These are phyloP conservation scores for Hemichromis elongatus DNA, from an alignment of 2,113 vertebrate genomes.

Conservation along the genomic window DNA sequence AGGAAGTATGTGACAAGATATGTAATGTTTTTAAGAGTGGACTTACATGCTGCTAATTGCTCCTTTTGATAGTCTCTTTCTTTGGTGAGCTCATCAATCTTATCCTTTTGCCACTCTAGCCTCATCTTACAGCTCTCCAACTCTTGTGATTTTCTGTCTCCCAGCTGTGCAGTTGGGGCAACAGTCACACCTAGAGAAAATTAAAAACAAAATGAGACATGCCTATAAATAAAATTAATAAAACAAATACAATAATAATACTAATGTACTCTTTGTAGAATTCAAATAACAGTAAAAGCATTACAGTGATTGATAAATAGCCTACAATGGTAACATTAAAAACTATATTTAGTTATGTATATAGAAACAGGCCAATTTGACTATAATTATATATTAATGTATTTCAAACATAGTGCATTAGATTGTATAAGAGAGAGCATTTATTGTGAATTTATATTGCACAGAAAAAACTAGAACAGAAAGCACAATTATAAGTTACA, in stretches of 20 bases:
- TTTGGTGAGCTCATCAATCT: rapidly evolving
- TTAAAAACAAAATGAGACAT: background rate
- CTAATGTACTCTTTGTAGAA: rapidly evolving
- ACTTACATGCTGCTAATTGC: background rate
- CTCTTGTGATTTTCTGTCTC: background rate
- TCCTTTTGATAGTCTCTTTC: background rate
- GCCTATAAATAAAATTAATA: background rate
- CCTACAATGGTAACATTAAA: rapidly evolving
- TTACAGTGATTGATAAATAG: background rate
- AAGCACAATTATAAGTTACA: background rate
- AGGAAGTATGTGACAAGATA: background rate
- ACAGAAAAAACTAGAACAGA: background rate
- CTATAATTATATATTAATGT: background rate
- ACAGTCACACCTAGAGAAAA: rapidly evolving
- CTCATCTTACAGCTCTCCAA: background rate
- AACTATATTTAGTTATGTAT: background rate
- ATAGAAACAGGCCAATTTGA: background rate
- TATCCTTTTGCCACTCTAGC: rapidly evolving
- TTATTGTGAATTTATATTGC: background rate
- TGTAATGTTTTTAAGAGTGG: background rate
- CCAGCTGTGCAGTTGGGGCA: background rate
- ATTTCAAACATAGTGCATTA: background rate
- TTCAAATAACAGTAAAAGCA: background rate
- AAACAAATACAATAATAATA: background rate
- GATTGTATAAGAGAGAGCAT: background rate